Conservation (phyloP, 2,797 vertebrate species). For the Pangasius djambal region DNA sequence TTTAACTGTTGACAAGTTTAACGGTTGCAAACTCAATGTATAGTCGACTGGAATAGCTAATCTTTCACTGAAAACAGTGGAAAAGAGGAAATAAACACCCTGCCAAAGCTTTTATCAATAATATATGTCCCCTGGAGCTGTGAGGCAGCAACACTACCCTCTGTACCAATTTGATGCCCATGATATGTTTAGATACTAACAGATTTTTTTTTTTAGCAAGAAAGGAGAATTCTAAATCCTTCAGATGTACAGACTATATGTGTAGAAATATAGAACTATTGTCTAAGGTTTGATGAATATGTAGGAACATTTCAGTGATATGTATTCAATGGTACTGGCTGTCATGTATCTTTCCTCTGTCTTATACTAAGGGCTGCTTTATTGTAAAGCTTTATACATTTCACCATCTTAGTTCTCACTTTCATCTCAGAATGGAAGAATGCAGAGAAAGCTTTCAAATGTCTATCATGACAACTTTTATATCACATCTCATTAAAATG, state of each 20-base stretch:
- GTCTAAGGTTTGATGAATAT: background rate
- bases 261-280: background rate
- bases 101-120: background rate
- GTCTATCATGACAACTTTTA: background rate
- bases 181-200: background rate
- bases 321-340: background rate
- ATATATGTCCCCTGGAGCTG: background rate
- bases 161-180: background rate
- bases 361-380: background rate
- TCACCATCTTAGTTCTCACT: background rate
- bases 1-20: background rate
- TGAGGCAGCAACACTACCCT: background rate
- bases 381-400: background rate
- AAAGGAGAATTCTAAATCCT: background rate
- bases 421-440: background rate
- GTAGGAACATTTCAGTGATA: background rate
- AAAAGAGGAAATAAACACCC: background rate
- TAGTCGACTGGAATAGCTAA: background rate
- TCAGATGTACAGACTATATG: background rate
- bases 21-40: background rate
- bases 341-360: constrained; percentile 7
- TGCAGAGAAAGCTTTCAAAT: constrained; percentile 7
- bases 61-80: background rate
- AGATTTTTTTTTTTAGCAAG: background rate
- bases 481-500: constrained; percentile 9